These are phyloP conservation scores for Cordylochernes scorpioides DNA, from an alignment of 2,888 invertebrate genomes.

Conservation along the genomic window DNA sequence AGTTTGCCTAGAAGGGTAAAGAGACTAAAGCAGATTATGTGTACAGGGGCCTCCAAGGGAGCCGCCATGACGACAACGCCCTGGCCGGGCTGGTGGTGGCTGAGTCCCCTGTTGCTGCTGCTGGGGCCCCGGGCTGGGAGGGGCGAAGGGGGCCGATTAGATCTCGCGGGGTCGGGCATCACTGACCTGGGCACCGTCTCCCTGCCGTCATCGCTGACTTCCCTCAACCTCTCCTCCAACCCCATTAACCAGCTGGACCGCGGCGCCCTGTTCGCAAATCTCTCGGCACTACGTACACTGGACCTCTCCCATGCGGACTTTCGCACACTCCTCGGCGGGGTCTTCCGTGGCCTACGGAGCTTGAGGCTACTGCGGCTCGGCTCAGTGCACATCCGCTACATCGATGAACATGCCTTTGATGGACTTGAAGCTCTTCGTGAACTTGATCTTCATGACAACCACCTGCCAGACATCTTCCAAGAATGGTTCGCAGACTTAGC, in stretches of 20 bases:
- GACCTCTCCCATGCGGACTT: conserved; percentile 22
- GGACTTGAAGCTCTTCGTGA: conserved; percentile 19
- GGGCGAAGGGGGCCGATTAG: no score
- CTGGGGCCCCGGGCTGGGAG: no score
- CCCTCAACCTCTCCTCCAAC: conserved; percentile 22
- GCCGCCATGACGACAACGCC: no score
- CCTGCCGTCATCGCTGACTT: conserved; percentile 18
- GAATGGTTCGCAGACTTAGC: conserved; percentile 22
- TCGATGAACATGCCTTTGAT: conserved; percentile 22
- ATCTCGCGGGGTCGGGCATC: no score
- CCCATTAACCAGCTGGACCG: conserved; percentile 19
- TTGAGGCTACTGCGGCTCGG: conserved; percentile 20
- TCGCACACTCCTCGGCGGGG: conserved; percentile 18
- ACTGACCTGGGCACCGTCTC: no score
- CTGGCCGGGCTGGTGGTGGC: no score
- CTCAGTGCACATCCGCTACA: conserved; percentile 19
- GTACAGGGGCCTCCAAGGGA: no score
- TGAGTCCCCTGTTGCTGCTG: no score
- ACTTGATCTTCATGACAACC: conserved; percentile 20
- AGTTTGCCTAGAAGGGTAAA: no score
- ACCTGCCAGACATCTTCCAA: conserved; percentile 19
- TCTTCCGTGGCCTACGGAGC: conserved; percentile 20
- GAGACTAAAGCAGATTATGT: no score
- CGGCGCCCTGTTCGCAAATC: conserved; percentile 19
- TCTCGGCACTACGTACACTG: conserved; percentile 19